These are phyloP conservation scores for Chelonoidis abingdonii DNA, from an alignment of 2,113 vertebrate species.

Conservation along the genomic window DNA sequence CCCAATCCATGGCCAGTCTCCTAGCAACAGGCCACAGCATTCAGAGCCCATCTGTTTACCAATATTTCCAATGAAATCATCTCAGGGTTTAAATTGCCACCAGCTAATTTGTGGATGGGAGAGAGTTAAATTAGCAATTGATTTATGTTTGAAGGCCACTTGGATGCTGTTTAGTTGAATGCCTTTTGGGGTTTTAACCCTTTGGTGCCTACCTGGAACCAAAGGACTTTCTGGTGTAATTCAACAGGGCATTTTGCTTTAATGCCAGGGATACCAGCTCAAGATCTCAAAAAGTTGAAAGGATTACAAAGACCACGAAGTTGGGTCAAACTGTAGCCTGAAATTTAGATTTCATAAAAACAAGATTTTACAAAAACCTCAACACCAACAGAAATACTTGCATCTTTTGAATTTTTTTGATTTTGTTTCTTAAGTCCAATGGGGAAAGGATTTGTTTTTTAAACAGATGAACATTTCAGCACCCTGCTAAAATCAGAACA, in stretches of 20 bases:
- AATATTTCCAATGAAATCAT: slow-evolving; percentile 46
- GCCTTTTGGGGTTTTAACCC: background rate
- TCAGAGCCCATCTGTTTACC: slow-evolving; percentile 29
- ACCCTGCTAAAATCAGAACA: background rate
- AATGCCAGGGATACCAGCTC: background rate
- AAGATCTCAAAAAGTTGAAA: background rate
- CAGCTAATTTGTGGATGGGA: background rate
- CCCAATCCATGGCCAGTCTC: background rate
- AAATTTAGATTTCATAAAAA: background rate
- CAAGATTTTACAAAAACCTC: background rate
- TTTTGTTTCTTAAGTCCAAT: background rate
- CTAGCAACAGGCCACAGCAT: background rate
- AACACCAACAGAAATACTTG: background rate
- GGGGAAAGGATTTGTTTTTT: background rate
- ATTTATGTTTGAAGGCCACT: slow-evolving; percentile 43
- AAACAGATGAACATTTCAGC: background rate
- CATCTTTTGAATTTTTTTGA: background rate
- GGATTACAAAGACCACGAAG: background rate
- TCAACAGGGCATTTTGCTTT: background rate
- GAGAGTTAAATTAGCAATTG: slow-evolving; percentile 42
- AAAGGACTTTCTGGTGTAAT: background rate
- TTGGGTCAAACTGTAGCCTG: background rate
- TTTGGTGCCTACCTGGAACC: background rate
- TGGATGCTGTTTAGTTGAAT: background rate
- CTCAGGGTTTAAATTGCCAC: background rate